A percentile compares a stretch with the other conserved stretches of the same genome.
These are phyloP conservation scores for Neoarius graeffei DNA, from an alignment of 2,113 vertebrate genomes.

Conservation along the genomic window DNA sequence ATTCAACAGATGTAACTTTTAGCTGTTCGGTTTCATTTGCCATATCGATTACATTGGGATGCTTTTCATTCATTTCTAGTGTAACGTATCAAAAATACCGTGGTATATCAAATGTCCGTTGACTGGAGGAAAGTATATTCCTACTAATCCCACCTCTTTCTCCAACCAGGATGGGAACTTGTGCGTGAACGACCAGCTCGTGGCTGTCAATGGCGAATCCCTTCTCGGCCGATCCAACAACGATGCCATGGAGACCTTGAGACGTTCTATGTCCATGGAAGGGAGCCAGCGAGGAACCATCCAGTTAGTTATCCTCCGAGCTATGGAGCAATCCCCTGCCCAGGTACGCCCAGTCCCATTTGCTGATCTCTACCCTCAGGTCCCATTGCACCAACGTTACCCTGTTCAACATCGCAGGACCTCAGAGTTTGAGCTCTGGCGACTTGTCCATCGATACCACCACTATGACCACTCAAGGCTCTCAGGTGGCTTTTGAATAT, in stretches of 20 bases:
- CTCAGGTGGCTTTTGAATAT: slow-evolving; percentile 59
- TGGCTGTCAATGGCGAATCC: slow-evolving; percentile 88
- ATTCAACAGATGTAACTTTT: slow-evolving; percentile 5
- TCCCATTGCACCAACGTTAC: neutral
- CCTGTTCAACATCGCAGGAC: neutral
- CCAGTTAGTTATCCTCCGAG: slow-evolving; percentile 84
- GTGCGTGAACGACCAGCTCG: slow-evolving; percentile 85
- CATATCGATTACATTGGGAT: neutral
- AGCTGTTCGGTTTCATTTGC: neutral
- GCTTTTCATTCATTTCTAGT: neutral
- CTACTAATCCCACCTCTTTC: neutral
- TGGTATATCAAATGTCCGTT: neutral
- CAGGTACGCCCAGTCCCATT: slow-evolving; percentile 50
- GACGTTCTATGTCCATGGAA: slow-evolving; percentile 92
- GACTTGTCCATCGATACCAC: neutral
- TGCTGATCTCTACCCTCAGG: neutral
- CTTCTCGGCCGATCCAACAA: slow-evolving; percentile 88
- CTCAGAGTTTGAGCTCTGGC: neutral
- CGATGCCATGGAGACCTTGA: slow-evolving; percentile 90
- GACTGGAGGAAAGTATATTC: no score
- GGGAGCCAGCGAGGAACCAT: slow-evolving; percentile 89
- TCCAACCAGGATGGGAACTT: slow-evolving; percentile 85
- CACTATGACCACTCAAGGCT: slow-evolving; percentile 40
- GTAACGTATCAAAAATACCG: neutral
- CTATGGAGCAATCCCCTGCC: slow-evolving; percentile 56